A percentile compares a stretch with the other conserved stretches of the same genome.
These are phyloP conservation scores for Lapara coniferarum DNA, from an alignment of 2,888 invertebrate species.

Conservation along the genomic window DNA sequence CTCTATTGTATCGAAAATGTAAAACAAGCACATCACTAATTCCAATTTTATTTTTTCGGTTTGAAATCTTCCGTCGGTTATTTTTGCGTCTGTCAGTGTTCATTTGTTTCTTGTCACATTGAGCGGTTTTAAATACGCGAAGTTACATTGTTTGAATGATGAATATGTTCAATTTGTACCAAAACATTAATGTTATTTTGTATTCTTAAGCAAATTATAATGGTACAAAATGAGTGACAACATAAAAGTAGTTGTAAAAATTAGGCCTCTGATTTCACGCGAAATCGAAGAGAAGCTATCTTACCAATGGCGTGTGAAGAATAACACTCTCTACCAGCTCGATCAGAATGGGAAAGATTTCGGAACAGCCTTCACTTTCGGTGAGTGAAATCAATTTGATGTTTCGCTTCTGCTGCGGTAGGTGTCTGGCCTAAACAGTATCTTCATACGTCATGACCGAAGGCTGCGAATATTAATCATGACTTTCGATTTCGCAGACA, in stretches of 20 bases:
- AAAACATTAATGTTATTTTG: conserved; percentile 34
- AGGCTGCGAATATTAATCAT: conserved; percentile 32
- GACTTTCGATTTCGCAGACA: conserved; percentile 82
- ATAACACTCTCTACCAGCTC: conserved; percentile 83
- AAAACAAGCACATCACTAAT: conserved; percentile 11
- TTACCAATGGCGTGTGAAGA: conserved; percentile 85
- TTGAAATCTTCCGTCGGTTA: conserved; percentile 67
- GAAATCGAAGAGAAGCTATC: conserved; percentile 84
- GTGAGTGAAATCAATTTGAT: conserved; percentile 50
- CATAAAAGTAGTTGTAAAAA: conserved; percentile 90
- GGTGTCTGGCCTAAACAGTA: conserved; percentile 6
- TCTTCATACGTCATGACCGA: conserved; percentile 30
- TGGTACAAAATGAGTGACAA: conserved; percentile 83
- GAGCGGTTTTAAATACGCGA: conserved; percentile 27
- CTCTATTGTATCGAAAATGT: neutral
- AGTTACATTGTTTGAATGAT: neutral
- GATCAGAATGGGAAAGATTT: conserved; percentile 78
- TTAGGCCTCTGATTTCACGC: conserved; percentile 86
- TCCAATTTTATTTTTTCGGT: conserved; percentile 45
- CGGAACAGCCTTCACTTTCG: conserved; percentile 65
- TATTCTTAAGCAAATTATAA: conserved; percentile 39
- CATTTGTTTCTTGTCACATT: conserved; percentile 28
- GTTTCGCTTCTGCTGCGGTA: neutral
- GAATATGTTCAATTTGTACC: conserved; percentile 27
- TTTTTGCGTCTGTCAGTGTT: conserved; percentile 44